Evolutionary conservation across 2,888 invertebrate species (phyloP), one percentile per base, ranked within the genome.

Genomic region (Agrenia bidenticulata): DNA sequence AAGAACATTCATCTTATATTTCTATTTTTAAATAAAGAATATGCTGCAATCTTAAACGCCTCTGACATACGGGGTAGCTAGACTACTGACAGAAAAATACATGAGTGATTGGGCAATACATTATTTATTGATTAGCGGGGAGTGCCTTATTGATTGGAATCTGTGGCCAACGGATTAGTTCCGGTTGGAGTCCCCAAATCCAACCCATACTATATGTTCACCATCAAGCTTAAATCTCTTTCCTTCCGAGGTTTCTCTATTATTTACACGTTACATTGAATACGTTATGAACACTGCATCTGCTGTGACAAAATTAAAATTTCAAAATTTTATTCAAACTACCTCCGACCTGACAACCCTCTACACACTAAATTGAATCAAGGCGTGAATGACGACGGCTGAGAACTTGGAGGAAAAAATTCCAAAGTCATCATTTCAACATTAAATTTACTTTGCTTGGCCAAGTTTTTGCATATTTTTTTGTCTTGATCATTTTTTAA

Each of bases 391-490:
- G n/a, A n/a, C n/a, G n/a, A n/a, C n/a, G n/a, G n/a, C n/a, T n/a
- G n/a, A n/a, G n/a, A n/a, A n/a, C n/a, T 32, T 11, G 32, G n/a
- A n/a, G 32, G 23, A 39, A 66, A 66, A 63, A 69, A 61, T 27
- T 57, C 59, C 41, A n/a, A 41, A 66, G 66, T 69, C 69, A 69
- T 69, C 66, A 61, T 66, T 66, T 64, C 45, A 41, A 58, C 66
- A 64, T 69, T 69, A 66, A 42, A 51, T 60, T 49, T 45, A 62
- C 24, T 39, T n/a, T 39, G 57, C 50, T 57, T 57, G 27, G 27
- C 39, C 23, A n/a, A 11, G 17, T 7, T 21, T 41, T 19, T 62
- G 21, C 41, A 55, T 41, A 27, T 49, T 63, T 57, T 63, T 49
- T 56, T 23, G 15, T 4, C 42, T 1, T 27, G 19, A 63, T 56